Conservation (phyloP, 2,113 vertebrate genomes). For the Oenanthe melanoleuca region DNA sequence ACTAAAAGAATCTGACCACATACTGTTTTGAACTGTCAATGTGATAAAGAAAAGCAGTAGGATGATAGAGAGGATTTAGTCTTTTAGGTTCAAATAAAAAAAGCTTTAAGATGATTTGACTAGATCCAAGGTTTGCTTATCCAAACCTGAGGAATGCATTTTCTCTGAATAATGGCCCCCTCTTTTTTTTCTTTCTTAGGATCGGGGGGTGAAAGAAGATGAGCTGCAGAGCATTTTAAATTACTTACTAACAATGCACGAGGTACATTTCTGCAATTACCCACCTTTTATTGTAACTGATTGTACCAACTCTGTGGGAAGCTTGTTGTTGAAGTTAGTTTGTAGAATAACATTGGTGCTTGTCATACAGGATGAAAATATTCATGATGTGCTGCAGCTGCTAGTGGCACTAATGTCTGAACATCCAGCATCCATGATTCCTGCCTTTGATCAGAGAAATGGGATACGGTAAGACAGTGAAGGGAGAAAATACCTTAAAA, state of each 20-base stretch:
- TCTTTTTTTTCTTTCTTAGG: slow-evolving; percentile 70
- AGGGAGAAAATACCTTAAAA: slow-evolving; percentile 8
- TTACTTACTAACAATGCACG: slow-evolving; percentile 97
- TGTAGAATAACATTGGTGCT: slow-evolving; percentile 48
- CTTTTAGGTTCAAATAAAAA: background rate
- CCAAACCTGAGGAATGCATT: background rate
- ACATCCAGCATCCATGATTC: slow-evolving; percentile 96
- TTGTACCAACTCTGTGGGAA: background rate
- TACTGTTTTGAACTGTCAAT: background rate
- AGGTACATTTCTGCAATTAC: slow-evolving; percentile 80
- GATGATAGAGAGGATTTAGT: background rate
- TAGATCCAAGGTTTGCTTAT: background rate
- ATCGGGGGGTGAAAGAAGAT: slow-evolving; percentile 97
- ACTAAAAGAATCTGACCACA: background rate
- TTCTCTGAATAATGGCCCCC: background rate
- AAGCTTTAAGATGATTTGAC: background rate
- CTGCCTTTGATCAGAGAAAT: slow-evolving; percentile 96
- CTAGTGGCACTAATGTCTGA: slow-evolving; percentile 98
- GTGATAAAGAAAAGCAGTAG: background rate
- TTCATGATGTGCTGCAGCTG: slow-evolving; percentile 95
- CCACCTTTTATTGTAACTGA: background rate
- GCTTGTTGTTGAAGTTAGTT: slow-evolving; percentile 26
- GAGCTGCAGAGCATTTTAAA: slow-evolving; percentile 97
- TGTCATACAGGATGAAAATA: slow-evolving; percentile 91
- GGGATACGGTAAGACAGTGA: slow-evolving; percentile 89